Evolutionary conservation across 2,888 invertebrate genomes (phyloP), one percentile per base, ranked within the genome.

Genomic region (Ormyrus thymus): DNA sequence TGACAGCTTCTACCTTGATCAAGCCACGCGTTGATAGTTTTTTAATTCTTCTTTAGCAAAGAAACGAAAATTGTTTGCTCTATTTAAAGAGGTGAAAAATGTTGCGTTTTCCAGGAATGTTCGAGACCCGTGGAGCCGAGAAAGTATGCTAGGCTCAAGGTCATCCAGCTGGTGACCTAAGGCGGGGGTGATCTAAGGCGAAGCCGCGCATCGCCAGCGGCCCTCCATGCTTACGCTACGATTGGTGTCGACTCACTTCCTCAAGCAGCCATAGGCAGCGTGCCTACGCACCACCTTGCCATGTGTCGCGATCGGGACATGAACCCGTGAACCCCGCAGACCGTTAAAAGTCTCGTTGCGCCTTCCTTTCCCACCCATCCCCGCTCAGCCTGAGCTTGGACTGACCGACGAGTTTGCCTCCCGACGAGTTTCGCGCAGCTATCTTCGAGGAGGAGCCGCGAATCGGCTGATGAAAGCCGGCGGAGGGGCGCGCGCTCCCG

Each of bases 241-340:
- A 92, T 93, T 97, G 89, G 96, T 97, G 85, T 96, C 97, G 90
- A 97, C 96, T 90, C 97, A 97, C 92, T 97, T 97, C 91, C 92
- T 97, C 91, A 97, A 97, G 92, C 97, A 97, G 91, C 97, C 97
- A 94, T 97, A 96, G 94, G 93, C 93, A 68, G 56, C 29, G 29
- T n/a, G 58, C 90, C 88, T 85, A 86, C 85, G 85, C 87, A 86
- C 85, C 87, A 87, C 89, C 29, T 89, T 86, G 94, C 94, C 94
- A 93, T 94, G 95, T 95, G 94, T 92, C 94, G 94, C 86, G 95
- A 95, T 92, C 92, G 95, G 91, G 95, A 95, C 93, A 95, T 95
- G 95, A 92, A 92, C 90, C 91, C 90, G 87, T 88, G 88, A 88
- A 62, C 58, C 15, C 61, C 13, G 85, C 86, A 29, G 84, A 82